Base-by-base conservation (phyloP, 2,888 invertebrate genomes). In the Elmis aenea region DNA sequence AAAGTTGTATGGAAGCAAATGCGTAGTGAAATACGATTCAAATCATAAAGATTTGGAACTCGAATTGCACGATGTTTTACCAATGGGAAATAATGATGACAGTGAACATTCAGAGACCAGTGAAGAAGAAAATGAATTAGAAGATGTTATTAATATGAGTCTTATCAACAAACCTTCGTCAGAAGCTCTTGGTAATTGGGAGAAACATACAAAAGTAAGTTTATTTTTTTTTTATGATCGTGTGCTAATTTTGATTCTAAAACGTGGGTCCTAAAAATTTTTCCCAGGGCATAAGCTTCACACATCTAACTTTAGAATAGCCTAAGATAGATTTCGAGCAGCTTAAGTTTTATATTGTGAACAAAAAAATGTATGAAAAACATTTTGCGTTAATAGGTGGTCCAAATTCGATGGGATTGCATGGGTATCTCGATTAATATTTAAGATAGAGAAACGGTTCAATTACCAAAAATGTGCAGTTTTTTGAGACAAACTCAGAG, bases 101-200 rank as follows among this genome's bases (percentile, higher is more conserved):
- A 54, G 52, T 37, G 62, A 66, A 26, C 59, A 61, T 38, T 40
- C 48, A 9, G 49, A 53, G 30, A 33, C 45, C 15, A 54, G 58
- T 36, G 49, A 47, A 33, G 58, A 61, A 20, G 57, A 59, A 30
- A 34, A 47, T 18, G 52, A 57, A 25, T 41, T 49, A 14, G 64
- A 65, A 13, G 63, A 67, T 45, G 48, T 81, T 29, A 70, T 79
- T 10, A 77, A 83, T 51, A 71, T 72, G 51, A 79, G 79, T 50
- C 65, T 83, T 16, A 69, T 78, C 45, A 70, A 68, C 2, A 66
- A 70, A 22, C 75, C 76, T 33, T 67, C 75, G 12, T 69, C 65
- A 26, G 68, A 74, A 43, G 68, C 70, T 5, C 69, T 94, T 29
- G 93, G 93, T 11, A 79, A 81, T 47, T 94, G 94, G 94, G 94